Base-by-base conservation (phyloP, 2,888 invertebrate genomes). In the Unio pictorum region DNA sequence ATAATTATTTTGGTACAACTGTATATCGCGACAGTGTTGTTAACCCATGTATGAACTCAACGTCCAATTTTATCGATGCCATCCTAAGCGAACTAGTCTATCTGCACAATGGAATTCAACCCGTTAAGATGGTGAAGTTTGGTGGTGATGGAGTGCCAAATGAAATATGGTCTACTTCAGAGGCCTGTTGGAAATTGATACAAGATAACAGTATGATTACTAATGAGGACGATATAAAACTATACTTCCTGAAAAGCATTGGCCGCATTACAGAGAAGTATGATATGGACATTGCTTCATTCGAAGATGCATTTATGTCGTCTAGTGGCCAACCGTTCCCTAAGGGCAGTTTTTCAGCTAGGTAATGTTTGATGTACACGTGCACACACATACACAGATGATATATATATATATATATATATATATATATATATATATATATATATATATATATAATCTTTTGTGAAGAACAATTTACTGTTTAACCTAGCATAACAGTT, bases 261-360 rank as follows among this genome's bases (percentile, higher is more conserved):
- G 45, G 1, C 45, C 45, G 45, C 45, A 11, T 45, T 45, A 62
- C 67, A 20, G 61, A 63, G 5, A 58, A 62, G 15, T 23, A 74
- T 66, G 73, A 71, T 26, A 67, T 87, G 26, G 73, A 79, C 64
- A 56, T 85, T 17, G 83, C 78, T 11, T 81, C 76, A 3, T 87
- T 86, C 85, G 86, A 86, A 66, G 86, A 87, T 70, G 86, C 85
- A 2, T 63, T 81, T 20, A 76, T 78, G 71, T 59, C 72, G 20
- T 28, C 55, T 1, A 63, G 68, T 64, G 55, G 54, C 1, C 26
- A 54, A 3, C 61, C 69, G 7, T 68, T 60, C 54, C 60, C 65
- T 55, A 62, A 34, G 11, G n/a, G 30, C 18, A 20, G 23, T 45
- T 59, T 73, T 8, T 61, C 66, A 5, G 23, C n/a, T 1, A 63